Evolutionary conservation across 1,140 invertebrate genomes (phyloP), one percentile per base, ranked within the genome.

Genomic region (Drosophila dunni): DNA sequence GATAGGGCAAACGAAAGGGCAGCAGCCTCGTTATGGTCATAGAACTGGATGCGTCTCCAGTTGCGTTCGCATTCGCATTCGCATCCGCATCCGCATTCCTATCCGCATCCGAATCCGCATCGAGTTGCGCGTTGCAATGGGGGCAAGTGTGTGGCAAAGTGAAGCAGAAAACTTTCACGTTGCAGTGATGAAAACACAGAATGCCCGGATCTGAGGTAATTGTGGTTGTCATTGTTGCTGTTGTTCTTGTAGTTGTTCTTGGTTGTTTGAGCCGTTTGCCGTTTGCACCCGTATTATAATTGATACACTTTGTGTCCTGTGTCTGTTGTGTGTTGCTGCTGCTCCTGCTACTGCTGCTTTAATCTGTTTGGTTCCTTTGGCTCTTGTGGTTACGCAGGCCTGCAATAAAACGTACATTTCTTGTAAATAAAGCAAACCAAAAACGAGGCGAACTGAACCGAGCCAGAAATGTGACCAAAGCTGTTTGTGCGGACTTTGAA

Each of bases 131-230:
- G 75, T 94, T 92, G 92, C 96, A 97, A 67, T 95, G 94, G 66
- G 95, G 95, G 90, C 96, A 97, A 75, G 92, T 90, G 85, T 95
- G 94, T 7, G 96, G 96, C 74, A 97, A 93, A 63, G 93, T 92
- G 80, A 96, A 96, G 92, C 95, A 96, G 93, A 97, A 96, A 67
- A 97, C 94, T 94, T 96, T 96, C 58, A 94, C 94, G 48, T 94
- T 94, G 93, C 96, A 97, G 93, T 97, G 96, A 93, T 96, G 95
- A 93, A 96, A 96, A 93, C 96, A 97, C 84, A 96, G 93, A 90
- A 97, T 96, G 76, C 96, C 96, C 72, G 96, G 95, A 94, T 96
- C 96, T 79, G 91, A 91, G 81, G 91, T 92, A 91, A 92, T 91
- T 86, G 88, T 92, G 79, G 81, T 79, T 76, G 70, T 78, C 38